Conservation (phyloP, 2,888 invertebrate genomes). For the Aspidiotus rigidus region DNA sequence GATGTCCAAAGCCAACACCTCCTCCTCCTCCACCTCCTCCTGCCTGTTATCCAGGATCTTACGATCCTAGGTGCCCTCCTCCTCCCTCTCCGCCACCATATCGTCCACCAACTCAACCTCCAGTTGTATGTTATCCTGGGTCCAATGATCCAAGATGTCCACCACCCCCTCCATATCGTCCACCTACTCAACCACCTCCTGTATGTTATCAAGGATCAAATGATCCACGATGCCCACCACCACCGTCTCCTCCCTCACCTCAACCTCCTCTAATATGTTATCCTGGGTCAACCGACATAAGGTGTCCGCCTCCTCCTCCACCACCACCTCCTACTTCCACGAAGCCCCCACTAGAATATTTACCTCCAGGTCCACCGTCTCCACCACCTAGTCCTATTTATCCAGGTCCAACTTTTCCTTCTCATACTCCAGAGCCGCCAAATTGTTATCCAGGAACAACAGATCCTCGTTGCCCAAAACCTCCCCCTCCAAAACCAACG, state of each 20-base stretch:
- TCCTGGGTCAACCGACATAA: slow-evolving; percentile 42
- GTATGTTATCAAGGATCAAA: slow-evolving; percentile 42
- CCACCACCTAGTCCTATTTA: slow-evolving; percentile 40
- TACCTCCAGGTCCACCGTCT: slow-evolving; percentile 40
- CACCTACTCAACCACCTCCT: slow-evolving; percentile 39
- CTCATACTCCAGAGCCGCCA: slow-evolving; percentile 35
- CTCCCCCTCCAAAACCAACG: neutral
- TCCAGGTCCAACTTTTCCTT: slow-evolving; percentile 31
- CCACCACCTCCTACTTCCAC: slow-evolving; percentile 20
- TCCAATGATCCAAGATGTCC: slow-evolving; percentile 42
- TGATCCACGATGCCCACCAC: slow-evolving; percentile 42
- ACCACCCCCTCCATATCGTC: slow-evolving; percentile 34
- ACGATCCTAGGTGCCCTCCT: slow-evolving; percentile 40
- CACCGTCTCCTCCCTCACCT: slow-evolving; percentile 39
- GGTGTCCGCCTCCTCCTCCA: slow-evolving; percentile 40
- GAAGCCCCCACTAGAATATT: neutral
- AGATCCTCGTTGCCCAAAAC: slow-evolving; percentile 41
- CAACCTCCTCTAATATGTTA: slow-evolving; percentile 38
- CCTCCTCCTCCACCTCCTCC: slow-evolving; percentile 32
- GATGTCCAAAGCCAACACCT: slow-evolving; percentile 40
- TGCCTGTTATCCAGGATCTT: slow-evolving; percentile 33
- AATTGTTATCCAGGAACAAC: slow-evolving; percentile 42
- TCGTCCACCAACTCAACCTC: slow-evolving; percentile 37
- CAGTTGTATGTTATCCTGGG: slow-evolving; percentile 42
- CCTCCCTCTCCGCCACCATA: slow-evolving; percentile 41